These are phyloP conservation scores for Hystrix cristata DNA, from an alignment of 2,113 vertebrate genomes.

Conservation along the genomic window DNA sequence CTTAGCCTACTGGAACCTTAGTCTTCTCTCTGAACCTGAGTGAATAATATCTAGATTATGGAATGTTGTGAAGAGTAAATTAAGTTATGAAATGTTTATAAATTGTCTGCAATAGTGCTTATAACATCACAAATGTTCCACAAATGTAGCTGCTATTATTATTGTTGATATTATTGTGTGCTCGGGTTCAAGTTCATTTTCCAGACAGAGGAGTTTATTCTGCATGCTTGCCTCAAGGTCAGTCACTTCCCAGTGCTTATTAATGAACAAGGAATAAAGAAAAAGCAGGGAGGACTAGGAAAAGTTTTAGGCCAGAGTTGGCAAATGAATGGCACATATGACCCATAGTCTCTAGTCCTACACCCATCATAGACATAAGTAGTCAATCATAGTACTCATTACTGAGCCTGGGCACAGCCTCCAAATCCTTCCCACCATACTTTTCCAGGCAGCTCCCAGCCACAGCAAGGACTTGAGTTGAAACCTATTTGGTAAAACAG, in stretches of 20 bases:
- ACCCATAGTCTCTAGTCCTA: background rate
- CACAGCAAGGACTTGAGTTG: background rate
- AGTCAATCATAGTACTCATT: background rate
- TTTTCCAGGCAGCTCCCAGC: background rate
- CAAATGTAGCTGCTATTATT: background rate
- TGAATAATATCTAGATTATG: background rate
- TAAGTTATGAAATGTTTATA: background rate
- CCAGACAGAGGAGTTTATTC: background rate
- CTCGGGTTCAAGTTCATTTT: conserved; percentile 51
- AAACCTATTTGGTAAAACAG: conserved; percentile 25
- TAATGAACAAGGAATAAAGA: background rate
- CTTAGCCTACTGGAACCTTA: background rate
- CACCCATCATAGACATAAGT: background rate
- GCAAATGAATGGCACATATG: background rate
- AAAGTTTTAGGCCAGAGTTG: background rate
- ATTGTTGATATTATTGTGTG: background rate
- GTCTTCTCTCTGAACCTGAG: background rate
- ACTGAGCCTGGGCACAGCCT: background rate
- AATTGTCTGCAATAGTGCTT: background rate
- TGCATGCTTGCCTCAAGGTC: background rate
- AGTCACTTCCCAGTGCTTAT: conserved; percentile 25
- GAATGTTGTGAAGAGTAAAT: background rate
- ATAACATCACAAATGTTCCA: conserved; percentile 10
- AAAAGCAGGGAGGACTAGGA: background rate
- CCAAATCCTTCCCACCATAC: background rate